Evolutionary conservation across 2,888 invertebrate species (phyloP), one percentile per base, ranked within the genome.

Genomic region (Drosophila maculinotata): DNA sequence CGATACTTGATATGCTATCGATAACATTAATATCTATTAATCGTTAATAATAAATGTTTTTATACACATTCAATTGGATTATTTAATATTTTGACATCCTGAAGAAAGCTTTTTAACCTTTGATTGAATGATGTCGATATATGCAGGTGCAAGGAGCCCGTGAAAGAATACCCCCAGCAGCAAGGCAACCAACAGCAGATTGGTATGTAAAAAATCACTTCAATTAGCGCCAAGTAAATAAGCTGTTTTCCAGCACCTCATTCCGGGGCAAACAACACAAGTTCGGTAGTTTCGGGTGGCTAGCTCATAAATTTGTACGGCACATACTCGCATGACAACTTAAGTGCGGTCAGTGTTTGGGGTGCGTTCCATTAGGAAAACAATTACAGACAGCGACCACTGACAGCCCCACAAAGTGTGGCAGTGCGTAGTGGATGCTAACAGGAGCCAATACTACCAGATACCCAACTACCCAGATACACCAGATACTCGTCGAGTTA

Each of bases 281-380:
- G 39, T 28, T 23, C 6, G n/a, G 7, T 26, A 17, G 53, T 12
- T 25, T 41, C 31, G 6, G 36, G 35, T 31, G 26, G n/a, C n/a
- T 23, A 64, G 73, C 67, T 80, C 79, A 80, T 80, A 80, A 80
- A 80, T 80, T 75, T 48, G 45, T 59, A 41, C 51, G 39, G 65
- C 76, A 76, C 82, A 82, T 64, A 78, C 70, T 76, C 73, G 76
- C 64, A 63, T 82, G 81, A 82, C 81, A 82, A 85, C 77, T 85
- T 82, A 85, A 82, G 81, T 85, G 86, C 85, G 81, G 82, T 81
- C 76, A 71, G 69, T 82, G 81, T 85, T 81, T 85, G 59, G 60
- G 62, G 60, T 74, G 76, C 51, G 54, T 66, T 79, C 82, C 85
- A 81, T 84, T 84, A 81, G 85, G 85, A 82, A 82, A 82, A 82